phyloP scores from a whole-genome alignment of 2,797 vertebrate species.

The Acomys russatus region DNA sequence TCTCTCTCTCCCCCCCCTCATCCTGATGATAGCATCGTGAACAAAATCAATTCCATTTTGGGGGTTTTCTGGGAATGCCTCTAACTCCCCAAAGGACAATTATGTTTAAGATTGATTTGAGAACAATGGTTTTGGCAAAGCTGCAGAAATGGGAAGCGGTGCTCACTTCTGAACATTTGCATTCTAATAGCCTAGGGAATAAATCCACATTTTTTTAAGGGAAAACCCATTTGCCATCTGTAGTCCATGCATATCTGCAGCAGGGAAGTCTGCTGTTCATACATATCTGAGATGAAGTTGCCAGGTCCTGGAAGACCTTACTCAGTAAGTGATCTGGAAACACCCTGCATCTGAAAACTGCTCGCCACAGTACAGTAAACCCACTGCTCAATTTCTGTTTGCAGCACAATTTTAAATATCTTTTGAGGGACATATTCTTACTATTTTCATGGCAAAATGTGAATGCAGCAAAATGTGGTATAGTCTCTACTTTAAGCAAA shows the following conservation, averaged over 20 bases:
- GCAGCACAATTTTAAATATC: neutral
- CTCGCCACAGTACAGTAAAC: neutral
- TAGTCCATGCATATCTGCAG: constrained; percentile 58
- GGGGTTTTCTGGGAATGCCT: neutral
- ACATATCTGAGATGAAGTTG: constrained; percentile 68
- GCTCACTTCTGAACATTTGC: constrained; percentile 54
- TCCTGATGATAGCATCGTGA: neutral
- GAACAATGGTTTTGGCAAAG: constrained; percentile 70
- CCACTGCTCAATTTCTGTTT: neutral
- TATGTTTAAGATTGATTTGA: constrained; percentile 57
- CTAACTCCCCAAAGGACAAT: constrained; percentile 30
- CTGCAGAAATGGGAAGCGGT: neutral
- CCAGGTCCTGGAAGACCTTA: neutral
- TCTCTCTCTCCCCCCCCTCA: neutral
- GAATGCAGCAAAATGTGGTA: neutral
- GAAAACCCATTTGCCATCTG: constrained; percentile 73
- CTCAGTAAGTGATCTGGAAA: neutral
- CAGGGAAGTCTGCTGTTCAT: constrained; percentile 56
- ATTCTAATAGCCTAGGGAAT: constrained; percentile 74
- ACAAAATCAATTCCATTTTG: constrained; percentile 43
- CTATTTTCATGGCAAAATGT: neutral
- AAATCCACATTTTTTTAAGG: constrained; percentile 68
- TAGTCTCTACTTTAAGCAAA: neutral
- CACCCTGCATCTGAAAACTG: constrained; percentile 33
- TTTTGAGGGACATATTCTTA: neutral